These are phyloP conservation scores for Ursus arctos DNA, from an alignment of 2,113 vertebrate genomes.

Conservation along the genomic window DNA sequence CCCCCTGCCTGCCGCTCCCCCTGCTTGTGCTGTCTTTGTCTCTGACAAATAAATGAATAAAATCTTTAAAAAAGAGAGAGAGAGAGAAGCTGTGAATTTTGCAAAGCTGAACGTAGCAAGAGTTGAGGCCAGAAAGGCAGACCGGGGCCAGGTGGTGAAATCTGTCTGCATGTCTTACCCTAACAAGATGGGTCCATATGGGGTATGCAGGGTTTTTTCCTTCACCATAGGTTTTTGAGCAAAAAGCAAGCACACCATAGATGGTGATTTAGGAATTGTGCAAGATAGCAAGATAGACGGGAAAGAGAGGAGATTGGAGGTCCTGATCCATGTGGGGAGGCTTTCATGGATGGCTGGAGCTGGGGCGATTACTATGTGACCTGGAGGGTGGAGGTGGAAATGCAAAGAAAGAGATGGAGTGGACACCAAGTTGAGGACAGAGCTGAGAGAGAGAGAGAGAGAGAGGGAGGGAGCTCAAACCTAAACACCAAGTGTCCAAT, in stretches of 20 bases:
- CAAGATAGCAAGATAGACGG: not conserved
- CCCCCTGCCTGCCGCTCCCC: too few species aligned
- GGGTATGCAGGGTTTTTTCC: not conserved
- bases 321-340: not conserved
- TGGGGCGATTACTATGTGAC: not conserved
- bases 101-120: not conserved
- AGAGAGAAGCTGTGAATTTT: not conserved
- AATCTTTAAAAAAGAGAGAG: too few species aligned
- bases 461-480: not conserved
- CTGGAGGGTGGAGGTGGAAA: not conserved
- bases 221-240: not conserved
- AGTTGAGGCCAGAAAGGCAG: not conserved
- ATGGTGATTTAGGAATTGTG: not conserved
- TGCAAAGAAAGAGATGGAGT: not conserved
- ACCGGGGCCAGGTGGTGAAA: not conserved
- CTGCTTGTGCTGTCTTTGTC: too few species aligned
- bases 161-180: not conserved
- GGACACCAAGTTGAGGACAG: not conserved
- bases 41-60: too few species aligned
- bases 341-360: not conserved
- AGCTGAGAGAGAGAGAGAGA: not conserved
- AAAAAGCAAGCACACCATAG: not conserved
- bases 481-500: not conserved
- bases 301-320: not conserved
- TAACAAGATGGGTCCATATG: not conserved